Evolutionary conservation across 2,888 invertebrate genomes (phyloP).

Genomic region (Dynastes maya): DNA sequence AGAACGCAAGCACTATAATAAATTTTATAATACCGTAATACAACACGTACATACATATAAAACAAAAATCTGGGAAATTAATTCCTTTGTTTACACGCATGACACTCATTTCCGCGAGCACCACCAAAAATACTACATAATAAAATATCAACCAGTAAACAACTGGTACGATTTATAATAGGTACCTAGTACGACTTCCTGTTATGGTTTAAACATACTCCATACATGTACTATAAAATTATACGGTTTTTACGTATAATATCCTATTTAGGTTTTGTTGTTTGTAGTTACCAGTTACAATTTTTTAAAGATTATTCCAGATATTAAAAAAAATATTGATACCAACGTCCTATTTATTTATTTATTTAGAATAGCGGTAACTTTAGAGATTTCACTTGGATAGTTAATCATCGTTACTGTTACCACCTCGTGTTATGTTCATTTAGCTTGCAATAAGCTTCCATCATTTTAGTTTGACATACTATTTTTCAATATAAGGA

Average conservation of each 20-base stretch:
- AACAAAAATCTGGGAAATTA: slow-evolving; percentile 32
- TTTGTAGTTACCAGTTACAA: not conserved
- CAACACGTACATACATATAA: slow-evolving; percentile 1
- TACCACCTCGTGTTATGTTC: too few species aligned
- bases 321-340: too few species aligned
- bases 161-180: slow-evolving; percentile 16
- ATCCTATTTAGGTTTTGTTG: not conserved
- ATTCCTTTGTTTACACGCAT: slow-evolving; percentile 43
- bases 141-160: slow-evolving; percentile 27
- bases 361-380: too few species aligned
- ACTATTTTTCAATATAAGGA: too few species aligned
- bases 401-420: too few species aligned
- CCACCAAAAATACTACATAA: slow-evolving; percentile 12
- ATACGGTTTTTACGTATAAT: not conserved
- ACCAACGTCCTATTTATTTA: too few species aligned
- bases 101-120: slow-evolving; percentile 30
- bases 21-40: slow-evolving; percentile 13
- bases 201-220: not conserved
- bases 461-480: too few species aligned
- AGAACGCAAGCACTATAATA: not conserved
- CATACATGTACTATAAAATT: slow-evolving; percentile 6
- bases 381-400: too few species aligned
- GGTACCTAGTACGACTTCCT: slow-evolving; percentile 14
- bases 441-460: too few species aligned
- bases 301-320: not conserved